Conservation (phyloP, 2,113 vertebrate species). For the Muntiacus reevesi region DNA sequence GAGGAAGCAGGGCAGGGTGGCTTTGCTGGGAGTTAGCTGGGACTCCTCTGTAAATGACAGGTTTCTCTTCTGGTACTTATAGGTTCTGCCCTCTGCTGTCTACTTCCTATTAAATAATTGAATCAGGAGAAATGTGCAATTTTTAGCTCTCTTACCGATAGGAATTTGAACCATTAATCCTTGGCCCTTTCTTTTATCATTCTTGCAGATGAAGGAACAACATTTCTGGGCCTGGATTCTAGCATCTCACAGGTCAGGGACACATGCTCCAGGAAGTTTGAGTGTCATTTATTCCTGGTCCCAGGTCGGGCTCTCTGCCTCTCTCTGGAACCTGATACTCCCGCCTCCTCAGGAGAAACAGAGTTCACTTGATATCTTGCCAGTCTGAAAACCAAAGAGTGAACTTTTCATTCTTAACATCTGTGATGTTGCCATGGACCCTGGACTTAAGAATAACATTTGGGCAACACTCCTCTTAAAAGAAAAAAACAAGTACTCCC, state of each 20-base stretch:
- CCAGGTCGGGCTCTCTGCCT: neutral
- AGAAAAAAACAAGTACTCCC: neutral
- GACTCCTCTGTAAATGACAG: neutral
- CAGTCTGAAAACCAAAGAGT: conserved; percentile 23
- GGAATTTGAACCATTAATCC: neutral
- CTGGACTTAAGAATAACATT: conserved; percentile 2
- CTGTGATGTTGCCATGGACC: neutral
- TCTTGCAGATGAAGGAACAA: neutral
- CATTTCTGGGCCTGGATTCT: neutral
- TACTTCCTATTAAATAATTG: neutral
- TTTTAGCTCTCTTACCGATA: neutral
- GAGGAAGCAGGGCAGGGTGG: neutral
- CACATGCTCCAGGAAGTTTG: neutral
- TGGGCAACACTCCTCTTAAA: neutral
- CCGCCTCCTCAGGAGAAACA: neutral
- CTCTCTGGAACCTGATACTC: neutral
- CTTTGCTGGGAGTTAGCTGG: neutral
- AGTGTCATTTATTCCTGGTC: neutral
- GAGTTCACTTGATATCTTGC: neutral
- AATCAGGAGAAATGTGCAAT: neutral
- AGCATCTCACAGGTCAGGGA: neutral
- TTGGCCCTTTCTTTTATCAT: neutral
- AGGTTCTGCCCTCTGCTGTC: neutral
- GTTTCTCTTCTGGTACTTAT: neutral
- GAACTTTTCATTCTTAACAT: neutral